Conservation (phyloP, 1,140 invertebrate species). For the Apocrypta bakeri region DNA sequence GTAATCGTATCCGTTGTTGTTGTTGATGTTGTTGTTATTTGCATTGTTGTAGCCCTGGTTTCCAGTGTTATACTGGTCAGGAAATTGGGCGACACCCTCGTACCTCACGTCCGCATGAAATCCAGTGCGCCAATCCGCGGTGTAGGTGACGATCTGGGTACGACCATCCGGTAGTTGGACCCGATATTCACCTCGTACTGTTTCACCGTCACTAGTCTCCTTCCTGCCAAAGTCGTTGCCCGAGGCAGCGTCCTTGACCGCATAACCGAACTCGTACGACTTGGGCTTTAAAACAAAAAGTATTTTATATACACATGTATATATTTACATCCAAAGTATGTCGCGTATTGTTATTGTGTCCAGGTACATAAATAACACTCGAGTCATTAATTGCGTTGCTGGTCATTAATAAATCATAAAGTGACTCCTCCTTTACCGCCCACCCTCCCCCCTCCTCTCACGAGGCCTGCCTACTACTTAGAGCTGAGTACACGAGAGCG, state of each 20-base stretch:
- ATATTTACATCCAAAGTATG: too few relatives aligned
- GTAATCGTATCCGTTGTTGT: conserved; percentile 39
- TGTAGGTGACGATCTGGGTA: conserved; percentile 83
- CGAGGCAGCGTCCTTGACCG: conserved; percentile 82
- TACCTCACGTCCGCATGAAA: conserved; percentile 88
- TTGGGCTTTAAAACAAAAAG: conserved; percentile 78
- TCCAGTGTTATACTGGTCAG: conserved; percentile 72
- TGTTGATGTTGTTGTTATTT: conserved; percentile 52
- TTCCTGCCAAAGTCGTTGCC: conserved; percentile 83
- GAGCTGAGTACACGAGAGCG: background rate
- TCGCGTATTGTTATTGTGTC: background rate
- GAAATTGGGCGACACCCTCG: conserved; percentile 81
- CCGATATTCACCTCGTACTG: conserved; percentile 82
- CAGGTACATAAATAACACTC: background rate
- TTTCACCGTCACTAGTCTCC: conserved; percentile 84
- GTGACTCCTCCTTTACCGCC: too few relatives aligned
- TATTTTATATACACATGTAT: background rate
- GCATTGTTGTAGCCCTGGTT: conserved; percentile 59
- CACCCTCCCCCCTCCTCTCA: background rate
- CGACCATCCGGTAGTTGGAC: conserved; percentile 85
- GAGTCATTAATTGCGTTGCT: background rate
- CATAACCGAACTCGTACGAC: conserved; percentile 86
- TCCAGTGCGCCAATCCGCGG: conserved; percentile 85
- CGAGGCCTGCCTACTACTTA: background rate
- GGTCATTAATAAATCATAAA: background rate